A percentile compares a stretch with the other conserved stretches of the same genome.
Conservation (phyloP, 2,113 vertebrate species). For the Saccopteryx leptura region DNA sequence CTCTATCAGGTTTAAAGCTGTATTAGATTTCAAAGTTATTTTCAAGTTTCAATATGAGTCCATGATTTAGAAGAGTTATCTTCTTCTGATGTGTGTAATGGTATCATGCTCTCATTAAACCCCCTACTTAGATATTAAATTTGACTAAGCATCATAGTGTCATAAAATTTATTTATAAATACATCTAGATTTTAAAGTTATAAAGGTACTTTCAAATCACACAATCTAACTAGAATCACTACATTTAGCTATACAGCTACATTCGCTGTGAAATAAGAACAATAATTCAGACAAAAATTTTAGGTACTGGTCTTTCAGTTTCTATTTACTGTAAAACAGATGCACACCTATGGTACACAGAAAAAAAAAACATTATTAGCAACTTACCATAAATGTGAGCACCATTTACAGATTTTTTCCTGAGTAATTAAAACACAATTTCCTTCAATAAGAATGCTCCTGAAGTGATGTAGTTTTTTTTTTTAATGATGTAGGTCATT, state of each 20-base stretch:
- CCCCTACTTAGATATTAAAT: slow-evolving; percentile 14
- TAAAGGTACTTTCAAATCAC: slow-evolving; percentile 46
- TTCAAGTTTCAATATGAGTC: slow-evolving; percentile 52
- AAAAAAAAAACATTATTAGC: neutral
- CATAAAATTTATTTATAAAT: slow-evolving; percentile 46
- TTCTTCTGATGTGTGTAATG: slow-evolving; percentile 23
- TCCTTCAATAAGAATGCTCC: neutral
- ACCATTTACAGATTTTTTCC: slow-evolving; percentile 55
- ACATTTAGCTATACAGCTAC: neutral
- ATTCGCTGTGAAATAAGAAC: slow-evolving; percentile 39
- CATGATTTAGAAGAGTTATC: slow-evolving; percentile 43
- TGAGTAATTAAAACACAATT: slow-evolving; percentile 18
- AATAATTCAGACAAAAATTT: slow-evolving; percentile 44
- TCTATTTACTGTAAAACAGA: slow-evolving; percentile 40
- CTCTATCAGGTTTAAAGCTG: neutral
- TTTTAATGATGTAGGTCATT: too few species aligned
- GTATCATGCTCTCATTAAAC: slow-evolving; percentile 25
- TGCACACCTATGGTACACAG: neutral
- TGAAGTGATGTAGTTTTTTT: neutral
- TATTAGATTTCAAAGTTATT: slow-evolving; percentile 41
- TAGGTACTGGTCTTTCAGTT: neutral
- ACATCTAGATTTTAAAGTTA: slow-evolving; percentile 53
- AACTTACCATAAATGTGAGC: slow-evolving; percentile 54
- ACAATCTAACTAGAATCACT: slow-evolving; percentile 14
- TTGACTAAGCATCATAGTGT: slow-evolving; percentile 8